phyloP scores from a whole-genome alignment of 2,797 vertebrate species.

The Sebastes minor region DNA sequence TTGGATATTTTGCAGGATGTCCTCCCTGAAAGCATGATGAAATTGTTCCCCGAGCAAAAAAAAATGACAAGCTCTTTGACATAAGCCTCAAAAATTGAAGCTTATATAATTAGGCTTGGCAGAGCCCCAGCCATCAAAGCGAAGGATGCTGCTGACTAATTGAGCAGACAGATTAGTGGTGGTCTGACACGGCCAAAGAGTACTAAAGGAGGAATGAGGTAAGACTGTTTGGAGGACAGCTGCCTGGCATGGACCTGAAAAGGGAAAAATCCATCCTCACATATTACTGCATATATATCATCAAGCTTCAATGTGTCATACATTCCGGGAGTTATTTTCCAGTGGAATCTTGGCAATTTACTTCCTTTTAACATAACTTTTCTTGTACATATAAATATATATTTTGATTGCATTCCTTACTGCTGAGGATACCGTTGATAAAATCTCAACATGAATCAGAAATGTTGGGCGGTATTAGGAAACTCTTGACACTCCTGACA shows the following conservation, averaged over 20 bases:
- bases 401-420: background rate
- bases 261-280: constrained; percentile 15
- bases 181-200: constrained; percentile 68
- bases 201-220: constrained; percentile 65
- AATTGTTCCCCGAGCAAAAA: constrained; percentile 54
- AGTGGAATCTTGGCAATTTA: background rate
- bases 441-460: background rate
- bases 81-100: constrained; percentile 67
- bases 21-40: constrained; percentile 62
- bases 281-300: constrained; percentile 1
- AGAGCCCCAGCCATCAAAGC: constrained; percentile 67
- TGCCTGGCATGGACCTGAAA: constrained; percentile 39
- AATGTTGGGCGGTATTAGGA: background rate
- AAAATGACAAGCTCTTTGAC: constrained; percentile 71
- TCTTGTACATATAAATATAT: background rate
- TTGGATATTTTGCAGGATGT: constrained; percentile 42
- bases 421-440: background rate
- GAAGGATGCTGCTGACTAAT: constrained; percentile 70
- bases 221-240: constrained; percentile 48
- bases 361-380: background rate
- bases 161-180: constrained; percentile 74
- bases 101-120: constrained; percentile 76
- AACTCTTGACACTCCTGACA: background rate
- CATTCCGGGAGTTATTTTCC: background rate
- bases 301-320: background rate